These are phyloP conservation scores for Cordilura impudica DNA, from an alignment of 2,888 invertebrate species.

Conservation along the genomic window DNA sequence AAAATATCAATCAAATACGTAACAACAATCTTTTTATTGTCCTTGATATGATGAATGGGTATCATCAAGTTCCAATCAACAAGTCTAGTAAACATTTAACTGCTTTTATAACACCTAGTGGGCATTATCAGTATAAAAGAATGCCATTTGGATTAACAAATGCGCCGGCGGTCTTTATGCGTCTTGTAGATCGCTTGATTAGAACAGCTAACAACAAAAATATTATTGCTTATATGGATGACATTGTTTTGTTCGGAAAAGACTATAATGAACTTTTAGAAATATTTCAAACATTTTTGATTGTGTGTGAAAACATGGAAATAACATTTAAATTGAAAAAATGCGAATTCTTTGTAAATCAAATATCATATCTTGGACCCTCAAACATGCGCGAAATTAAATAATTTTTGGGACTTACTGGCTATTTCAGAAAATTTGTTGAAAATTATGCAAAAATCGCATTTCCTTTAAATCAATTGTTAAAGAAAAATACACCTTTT, in stretches of 20 bases:
- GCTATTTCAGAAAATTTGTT: constrained; percentile 33
- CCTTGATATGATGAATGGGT: constrained; percentile 39
- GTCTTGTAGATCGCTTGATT: background rate
- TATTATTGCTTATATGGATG: constrained; percentile 32
- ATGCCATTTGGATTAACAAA: constrained; percentile 68
- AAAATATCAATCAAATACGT: constrained; percentile 21
- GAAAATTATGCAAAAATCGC: constrained; percentile 31
- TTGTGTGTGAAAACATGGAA: background rate
- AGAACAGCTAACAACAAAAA: constrained; percentile 1
- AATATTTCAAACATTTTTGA: background rate
- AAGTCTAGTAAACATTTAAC: constrained; percentile 55
- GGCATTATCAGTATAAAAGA: constrained; percentile 68
- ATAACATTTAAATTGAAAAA: constrained; percentile 17
- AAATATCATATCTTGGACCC: constrained; percentile 25
- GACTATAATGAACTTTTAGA: background rate
- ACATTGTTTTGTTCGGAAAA: constrained; percentile 33
- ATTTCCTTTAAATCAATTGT: constrained; percentile 17
- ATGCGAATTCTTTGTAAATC: constrained; percentile 10
- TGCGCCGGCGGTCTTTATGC: constrained; percentile 65
- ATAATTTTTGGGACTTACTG: constrained; percentile 29
- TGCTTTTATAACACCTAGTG: constrained; percentile 63
- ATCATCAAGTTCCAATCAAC: constrained; percentile 33
- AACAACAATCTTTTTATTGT: constrained; percentile 36
- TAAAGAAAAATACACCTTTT: constrained; percentile 23
- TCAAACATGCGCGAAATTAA: constrained; percentile 11